These are phyloP conservation scores for Dallia pectoralis DNA, from an alignment of 2,797 vertebrate species.

Conservation along the genomic window DNA sequence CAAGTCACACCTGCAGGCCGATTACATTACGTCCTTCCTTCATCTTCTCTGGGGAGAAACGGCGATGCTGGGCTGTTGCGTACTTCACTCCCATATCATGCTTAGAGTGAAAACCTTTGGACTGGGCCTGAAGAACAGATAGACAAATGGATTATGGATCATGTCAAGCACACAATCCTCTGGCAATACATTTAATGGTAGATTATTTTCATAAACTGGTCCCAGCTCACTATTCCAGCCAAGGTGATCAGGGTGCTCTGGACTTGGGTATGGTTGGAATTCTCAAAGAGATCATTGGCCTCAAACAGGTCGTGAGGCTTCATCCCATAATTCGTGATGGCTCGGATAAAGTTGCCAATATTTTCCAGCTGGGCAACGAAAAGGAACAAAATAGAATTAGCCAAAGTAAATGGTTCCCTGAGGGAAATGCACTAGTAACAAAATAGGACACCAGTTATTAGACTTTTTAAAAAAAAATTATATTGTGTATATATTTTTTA, in stretches of 20 bases:
- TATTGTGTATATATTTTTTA: too few species aligned
- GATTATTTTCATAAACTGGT: too few species aligned
- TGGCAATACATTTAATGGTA: background rate
- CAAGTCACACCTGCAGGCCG: constrained; percentile 82
- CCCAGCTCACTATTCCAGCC: constrained; percentile 86
- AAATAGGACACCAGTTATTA: background rate
- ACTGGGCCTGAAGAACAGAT: constrained; percentile 79
- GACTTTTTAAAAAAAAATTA: too few species aligned
- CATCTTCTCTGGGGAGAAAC: constrained; percentile 86
- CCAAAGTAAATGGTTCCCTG: background rate
- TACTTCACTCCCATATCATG: constrained; percentile 89
- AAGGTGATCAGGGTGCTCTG: constrained; percentile 89
- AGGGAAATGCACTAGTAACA: background rate
- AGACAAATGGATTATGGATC: background rate
- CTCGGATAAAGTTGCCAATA: constrained; percentile 90
- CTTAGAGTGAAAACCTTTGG: constrained; percentile 84
- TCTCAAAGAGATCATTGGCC: constrained; percentile 96
- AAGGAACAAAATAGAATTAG: constrained; percentile 6
- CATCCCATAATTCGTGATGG: constrained; percentile 88
- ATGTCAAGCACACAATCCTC: background rate
- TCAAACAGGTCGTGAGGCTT: constrained; percentile 91
- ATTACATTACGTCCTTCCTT: constrained; percentile 89
- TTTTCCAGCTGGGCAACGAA: constrained; percentile 87
- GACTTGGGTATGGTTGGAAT: constrained; percentile 92
- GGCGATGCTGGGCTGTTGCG: constrained; percentile 87